A percentile compares a stretch with the other conserved stretches of the same genome.
These are phyloP conservation scores for Leuctra nigra DNA, from an alignment of 2,888 invertebrate genomes.

Conservation along the genomic window DNA sequence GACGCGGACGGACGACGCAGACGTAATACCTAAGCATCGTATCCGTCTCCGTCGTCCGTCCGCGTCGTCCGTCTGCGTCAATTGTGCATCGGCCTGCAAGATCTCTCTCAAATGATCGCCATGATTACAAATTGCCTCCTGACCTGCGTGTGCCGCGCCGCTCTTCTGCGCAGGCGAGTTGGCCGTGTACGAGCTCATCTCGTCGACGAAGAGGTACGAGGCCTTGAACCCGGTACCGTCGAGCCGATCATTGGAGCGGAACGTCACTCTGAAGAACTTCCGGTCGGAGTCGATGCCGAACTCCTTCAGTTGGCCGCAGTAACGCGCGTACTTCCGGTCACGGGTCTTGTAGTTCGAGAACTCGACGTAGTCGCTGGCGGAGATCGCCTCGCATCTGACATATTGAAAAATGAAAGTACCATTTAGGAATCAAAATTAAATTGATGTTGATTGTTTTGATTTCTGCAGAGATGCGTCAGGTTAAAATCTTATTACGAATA, in stretches of 20 bases:
- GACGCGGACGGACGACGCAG: too few species aligned
- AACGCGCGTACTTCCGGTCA: conserved; percentile 81
- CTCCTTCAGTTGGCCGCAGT: conserved; percentile 79
- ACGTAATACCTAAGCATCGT: too few species aligned
- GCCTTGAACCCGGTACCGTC: conserved; percentile 94
- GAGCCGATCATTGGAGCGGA: conserved; percentile 87
- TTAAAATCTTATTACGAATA: too few species aligned
- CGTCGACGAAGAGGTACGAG: conserved; percentile 76
- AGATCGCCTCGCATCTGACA: conserved; percentile 83
- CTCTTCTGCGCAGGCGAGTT: conserved; percentile 38
- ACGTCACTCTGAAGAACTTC: conserved; percentile 90
- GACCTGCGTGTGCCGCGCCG: conserved; percentile 18
- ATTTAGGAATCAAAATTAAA: too few species aligned
- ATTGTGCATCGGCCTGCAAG: too few species aligned
- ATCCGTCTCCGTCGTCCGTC: too few species aligned
- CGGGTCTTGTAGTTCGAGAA: conserved; percentile 90
- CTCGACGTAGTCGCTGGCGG: conserved; percentile 93
- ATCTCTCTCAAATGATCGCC: too few species aligned
- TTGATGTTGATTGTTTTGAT: too few species aligned
- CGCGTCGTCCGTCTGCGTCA: too few species aligned
- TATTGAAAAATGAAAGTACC: too few species aligned
- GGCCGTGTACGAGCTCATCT: conserved; percentile 52
- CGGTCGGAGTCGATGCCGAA: conserved; percentile 82
- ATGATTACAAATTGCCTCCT: too few species aligned
- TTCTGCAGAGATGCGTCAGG: too few species aligned